Evolutionary conservation across 53 echinoderm and acorn worm species (phyloP).

Genomic region (Henricia sp.): DNA sequence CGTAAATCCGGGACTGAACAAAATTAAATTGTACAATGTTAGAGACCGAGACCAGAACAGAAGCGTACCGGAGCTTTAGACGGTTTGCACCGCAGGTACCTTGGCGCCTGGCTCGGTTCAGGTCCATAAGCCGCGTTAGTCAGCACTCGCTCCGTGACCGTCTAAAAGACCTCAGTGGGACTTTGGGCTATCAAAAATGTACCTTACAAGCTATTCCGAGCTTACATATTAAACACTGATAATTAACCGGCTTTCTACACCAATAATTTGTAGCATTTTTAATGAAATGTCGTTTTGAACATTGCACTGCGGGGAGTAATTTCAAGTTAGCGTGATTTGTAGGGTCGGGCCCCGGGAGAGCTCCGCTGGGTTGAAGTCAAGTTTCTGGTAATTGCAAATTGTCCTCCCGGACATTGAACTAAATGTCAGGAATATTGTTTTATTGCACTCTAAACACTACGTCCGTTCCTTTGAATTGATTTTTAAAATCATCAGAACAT

Average conservation of each 20-base stretch:
- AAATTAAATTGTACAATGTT: too few relatives aligned
- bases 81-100: conserved; percentile 39
- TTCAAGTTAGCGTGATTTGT: not conserved
- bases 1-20: conserved; percentile 19
- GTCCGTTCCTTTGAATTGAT: not conserved
- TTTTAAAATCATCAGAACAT: too few relatives aligned
- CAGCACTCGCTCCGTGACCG: conserved; percentile 39
- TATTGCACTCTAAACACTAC: too few relatives aligned
- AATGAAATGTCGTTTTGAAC: conserved; percentile 17
- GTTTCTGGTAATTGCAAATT: not conserved
- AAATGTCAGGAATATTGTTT: not conserved
- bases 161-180: too few relatives aligned
- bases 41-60: not conserved
- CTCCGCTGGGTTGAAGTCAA: not conserved
- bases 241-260: conserved; percentile 53
- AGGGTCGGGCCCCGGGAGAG: conserved; percentile 10
- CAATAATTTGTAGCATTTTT: conserved; percentile 27
- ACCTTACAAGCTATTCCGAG: not conserved
- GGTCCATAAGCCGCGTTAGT: conserved; percentile 20
- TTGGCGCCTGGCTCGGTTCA: conserved; percentile 32
- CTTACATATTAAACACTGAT: conserved; percentile 15
- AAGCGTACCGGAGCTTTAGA: not conserved
- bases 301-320: not conserved
- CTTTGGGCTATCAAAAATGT: conserved; percentile 7
- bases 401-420: conserved; percentile 51